A percentile compares a stretch with the other conserved stretches of the same genome.
phyloP scores from a whole-genome alignment of 1,140 invertebrate genomes.

The Goniozus legneri region DNA sequence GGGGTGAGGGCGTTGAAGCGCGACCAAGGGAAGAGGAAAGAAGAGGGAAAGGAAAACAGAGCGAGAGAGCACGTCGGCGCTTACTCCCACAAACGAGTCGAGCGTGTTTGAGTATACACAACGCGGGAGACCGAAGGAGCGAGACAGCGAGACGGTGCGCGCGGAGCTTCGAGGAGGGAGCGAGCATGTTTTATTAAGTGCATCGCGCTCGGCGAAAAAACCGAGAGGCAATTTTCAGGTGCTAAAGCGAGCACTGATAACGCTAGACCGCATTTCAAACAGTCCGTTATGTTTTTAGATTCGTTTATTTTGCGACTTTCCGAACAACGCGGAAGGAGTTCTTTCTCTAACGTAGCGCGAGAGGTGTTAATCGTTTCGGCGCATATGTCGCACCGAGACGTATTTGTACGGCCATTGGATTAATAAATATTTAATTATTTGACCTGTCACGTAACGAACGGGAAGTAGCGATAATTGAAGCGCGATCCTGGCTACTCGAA shows the following conservation, averaged over 20 bases:
- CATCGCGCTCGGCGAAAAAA: slow-evolving; percentile 40
- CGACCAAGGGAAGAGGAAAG: slow-evolving; percentile 22
- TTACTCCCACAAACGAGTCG: neutral
- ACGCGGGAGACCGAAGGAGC: slow-evolving; percentile 10
- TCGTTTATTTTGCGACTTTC: too few species aligned
- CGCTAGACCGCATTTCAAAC: slow-evolving; percentile 38
- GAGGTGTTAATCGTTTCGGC: too few species aligned
- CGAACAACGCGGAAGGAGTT: too few species aligned
- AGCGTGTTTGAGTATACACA: slow-evolving; percentile 15
- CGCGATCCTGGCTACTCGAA: too few species aligned
- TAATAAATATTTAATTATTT: too few species aligned
- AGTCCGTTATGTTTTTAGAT: slow-evolving; percentile 37
- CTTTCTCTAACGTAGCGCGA: too few species aligned
- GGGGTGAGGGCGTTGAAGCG: slow-evolving; percentile 26
- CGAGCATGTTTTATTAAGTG: slow-evolving; percentile 46
- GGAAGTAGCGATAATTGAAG: too few species aligned
- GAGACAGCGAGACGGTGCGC: slow-evolving; percentile 3
- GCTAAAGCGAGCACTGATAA: slow-evolving; percentile 44
- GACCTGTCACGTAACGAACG: too few species aligned
- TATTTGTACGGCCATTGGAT: too few species aligned
- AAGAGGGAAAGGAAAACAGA: slow-evolving; percentile 25
- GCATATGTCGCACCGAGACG: too few species aligned
- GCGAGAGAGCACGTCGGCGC: slow-evolving; percentile 5
- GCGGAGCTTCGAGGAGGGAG: slow-evolving; percentile 7
- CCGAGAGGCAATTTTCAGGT: slow-evolving; percentile 44